Evolutionary conservation across 2,797 vertebrate genomes (phyloP).

Genomic region (Sciaenops ocellatus): DNA sequence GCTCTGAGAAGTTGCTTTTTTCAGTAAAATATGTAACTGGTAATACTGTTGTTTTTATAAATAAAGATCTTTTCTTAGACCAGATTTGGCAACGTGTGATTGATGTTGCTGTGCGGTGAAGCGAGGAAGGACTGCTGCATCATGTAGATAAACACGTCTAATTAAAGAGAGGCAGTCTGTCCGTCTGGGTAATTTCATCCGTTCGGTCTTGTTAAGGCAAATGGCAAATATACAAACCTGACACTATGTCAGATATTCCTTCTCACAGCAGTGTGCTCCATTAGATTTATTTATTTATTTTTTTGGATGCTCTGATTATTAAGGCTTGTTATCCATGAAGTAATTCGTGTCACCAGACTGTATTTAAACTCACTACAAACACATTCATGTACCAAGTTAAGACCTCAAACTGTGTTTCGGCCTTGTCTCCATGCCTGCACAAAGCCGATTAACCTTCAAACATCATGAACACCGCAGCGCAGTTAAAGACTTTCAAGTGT

Average conservation of each 20-base stretch:
- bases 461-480: background rate
- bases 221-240: constrained; percentile 25
- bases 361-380: background rate
- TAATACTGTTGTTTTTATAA: constrained; percentile 87
- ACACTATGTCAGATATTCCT: constrained; percentile 47
- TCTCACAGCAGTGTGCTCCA: background rate
- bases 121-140: constrained; percentile 27
- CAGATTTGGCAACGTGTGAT: constrained; percentile 53
- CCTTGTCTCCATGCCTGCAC: background rate
- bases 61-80: constrained; percentile 87
- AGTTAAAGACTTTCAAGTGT: constrained; percentile 24
- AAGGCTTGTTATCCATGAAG: constrained; percentile 9
- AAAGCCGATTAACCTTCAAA: constrained; percentile 12
- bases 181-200: constrained; percentile 52
- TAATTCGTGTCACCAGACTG: background rate
- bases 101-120: constrained; percentile 30
- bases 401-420: background rate
- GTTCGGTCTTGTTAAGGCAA: constrained; percentile 28
- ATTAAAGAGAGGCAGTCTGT: constrained; percentile 60
- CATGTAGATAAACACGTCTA: constrained; percentile 60
- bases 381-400: background rate
- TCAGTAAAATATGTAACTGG: constrained; percentile 87
- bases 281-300: background rate
- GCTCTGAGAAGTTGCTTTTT: constrained; percentile 86
- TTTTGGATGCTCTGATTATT: constrained; percentile 18